These are phyloP conservation scores for Pseudorhiza aurosa DNA, from an alignment of 30 jellyfish, hydroid and myxozoan species.

Conservation along the genomic window DNA sequence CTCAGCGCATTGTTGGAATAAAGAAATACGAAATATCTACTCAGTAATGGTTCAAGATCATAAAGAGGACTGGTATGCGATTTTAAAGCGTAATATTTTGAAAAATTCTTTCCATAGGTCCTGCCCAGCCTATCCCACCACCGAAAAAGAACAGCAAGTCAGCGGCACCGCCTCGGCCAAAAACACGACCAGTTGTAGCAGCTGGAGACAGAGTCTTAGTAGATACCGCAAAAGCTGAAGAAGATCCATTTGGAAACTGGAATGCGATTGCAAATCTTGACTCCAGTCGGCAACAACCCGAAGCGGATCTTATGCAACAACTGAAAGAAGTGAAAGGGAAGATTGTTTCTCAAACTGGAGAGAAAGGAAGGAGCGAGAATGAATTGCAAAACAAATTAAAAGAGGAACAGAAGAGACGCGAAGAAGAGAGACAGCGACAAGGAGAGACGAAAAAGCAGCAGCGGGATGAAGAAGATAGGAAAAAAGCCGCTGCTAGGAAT, in stretches of 20 bases:
- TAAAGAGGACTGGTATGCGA: too few relatives aligned
- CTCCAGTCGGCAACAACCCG: slow-evolving; percentile 29
- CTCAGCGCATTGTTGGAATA: too few relatives aligned
- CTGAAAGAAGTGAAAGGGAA: slow-evolving; percentile 56
- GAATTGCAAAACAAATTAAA: not conserved
- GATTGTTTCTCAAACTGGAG: not conserved
- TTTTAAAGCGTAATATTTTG: too few relatives aligned
- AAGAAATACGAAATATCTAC: too few relatives aligned
- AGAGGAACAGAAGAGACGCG: slow-evolving; percentile 28
- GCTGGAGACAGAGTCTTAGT: slow-evolving; percentile 24
- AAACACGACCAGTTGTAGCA: slow-evolving; percentile 68
- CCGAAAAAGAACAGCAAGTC: slow-evolving; percentile 45
- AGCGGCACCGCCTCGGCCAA: slow-evolving; percentile 77
- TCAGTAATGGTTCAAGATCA: too few relatives aligned
- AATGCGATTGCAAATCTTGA: slow-evolving; percentile 53
- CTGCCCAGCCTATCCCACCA: slow-evolving; percentile 65
- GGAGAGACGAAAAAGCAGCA: slow-evolving; percentile 25
- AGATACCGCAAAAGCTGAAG: slow-evolving; percentile 9
- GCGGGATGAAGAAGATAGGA: slow-evolving; percentile 22
- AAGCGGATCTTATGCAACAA: slow-evolving; percentile 54
- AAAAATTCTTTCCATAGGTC: slow-evolving; percentile 5
- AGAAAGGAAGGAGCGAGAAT: slow-evolving; percentile 21
- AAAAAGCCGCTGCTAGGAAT: slow-evolving; percentile 39
- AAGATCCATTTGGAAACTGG: slow-evolving; percentile 30
- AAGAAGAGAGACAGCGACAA: slow-evolving; percentile 22